Evolutionary conservation across 2,888 invertebrate genomes (phyloP).

Genomic region (Melanostoma mellinum): DNA sequence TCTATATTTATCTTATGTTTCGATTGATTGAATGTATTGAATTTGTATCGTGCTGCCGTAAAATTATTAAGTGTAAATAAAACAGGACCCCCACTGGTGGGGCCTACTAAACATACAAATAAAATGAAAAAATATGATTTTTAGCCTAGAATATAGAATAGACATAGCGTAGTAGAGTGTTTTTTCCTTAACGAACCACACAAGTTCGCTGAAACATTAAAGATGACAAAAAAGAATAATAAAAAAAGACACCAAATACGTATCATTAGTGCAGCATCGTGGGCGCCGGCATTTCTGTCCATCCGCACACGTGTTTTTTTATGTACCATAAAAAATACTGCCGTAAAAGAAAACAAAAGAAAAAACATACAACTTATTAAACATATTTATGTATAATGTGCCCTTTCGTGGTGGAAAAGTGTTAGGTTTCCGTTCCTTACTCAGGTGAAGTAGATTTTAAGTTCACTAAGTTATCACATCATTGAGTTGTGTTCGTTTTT

Average conservation of each 20-base stretch:
- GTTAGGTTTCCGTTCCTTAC: constrained; percentile 72
- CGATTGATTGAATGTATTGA: constrained; percentile 51
- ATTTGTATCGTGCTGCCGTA: constrained; percentile 46
- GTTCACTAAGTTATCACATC: constrained; percentile 52
- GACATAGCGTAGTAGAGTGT: constrained; percentile 52
- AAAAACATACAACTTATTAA: constrained; percentile 5
- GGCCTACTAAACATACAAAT: constrained; percentile 9
- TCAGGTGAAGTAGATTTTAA: constrained; percentile 67
- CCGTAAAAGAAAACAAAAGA: constrained; percentile 34
- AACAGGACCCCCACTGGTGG: not conserved
- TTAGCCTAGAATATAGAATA: constrained; percentile 13
- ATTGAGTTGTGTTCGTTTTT: constrained; percentile 31
- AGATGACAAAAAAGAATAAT: not conserved
- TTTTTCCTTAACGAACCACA: constrained; percentile 8
- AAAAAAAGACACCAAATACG: constrained; percentile 64
- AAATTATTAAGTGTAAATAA: constrained; percentile 55
- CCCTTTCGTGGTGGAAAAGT: constrained; percentile 40
- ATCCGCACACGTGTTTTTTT: constrained; percentile 45
- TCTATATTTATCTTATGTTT: constrained; percentile 53
- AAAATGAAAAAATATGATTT: constrained; percentile 32
- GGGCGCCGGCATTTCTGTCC: constrained; percentile 7
- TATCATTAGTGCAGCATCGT: constrained; percentile 61
- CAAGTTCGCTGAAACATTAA: not conserved
- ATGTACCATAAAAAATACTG: constrained; percentile 57
- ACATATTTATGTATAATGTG: not conserved